phyloP scores from a whole-genome alignment of 2,888 invertebrate species.

The Heliconius erato region DNA sequence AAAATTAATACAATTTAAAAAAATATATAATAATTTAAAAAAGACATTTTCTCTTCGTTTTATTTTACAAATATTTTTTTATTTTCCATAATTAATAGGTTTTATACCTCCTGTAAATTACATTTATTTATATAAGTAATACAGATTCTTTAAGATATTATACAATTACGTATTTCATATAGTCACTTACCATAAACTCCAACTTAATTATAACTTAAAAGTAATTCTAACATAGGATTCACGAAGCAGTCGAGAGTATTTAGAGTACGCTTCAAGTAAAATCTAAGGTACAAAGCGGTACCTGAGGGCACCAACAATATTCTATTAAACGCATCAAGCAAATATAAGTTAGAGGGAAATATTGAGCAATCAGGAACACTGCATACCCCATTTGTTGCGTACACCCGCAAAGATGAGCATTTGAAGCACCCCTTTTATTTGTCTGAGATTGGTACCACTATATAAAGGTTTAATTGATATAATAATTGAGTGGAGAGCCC shows the following conservation, averaged over 20 bases:
- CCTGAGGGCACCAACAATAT: slow-evolving; percentile 44
- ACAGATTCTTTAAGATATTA: not conserved
- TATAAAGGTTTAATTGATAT: not conserved
- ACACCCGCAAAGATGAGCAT: slow-evolving; percentile 58
- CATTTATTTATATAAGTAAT: not conserved
- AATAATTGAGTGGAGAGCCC: not conserved
- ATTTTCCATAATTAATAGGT: too few species aligned
- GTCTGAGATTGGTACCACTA: slow-evolving; percentile 53
- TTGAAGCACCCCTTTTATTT: slow-evolving; percentile 64
- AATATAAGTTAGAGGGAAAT: slow-evolving; percentile 56
- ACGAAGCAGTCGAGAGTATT: not conserved
- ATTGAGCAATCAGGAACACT: slow-evolving; percentile 71
- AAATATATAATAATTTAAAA: too few species aligned
- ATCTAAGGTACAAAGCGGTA: slow-evolving; percentile 27
- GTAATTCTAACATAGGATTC: not conserved
- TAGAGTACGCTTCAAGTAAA: slow-evolving; percentile 6
- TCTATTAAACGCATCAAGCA: slow-evolving; percentile 45
- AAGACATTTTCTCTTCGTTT: too few species aligned
- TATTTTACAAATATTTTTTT: too few species aligned
- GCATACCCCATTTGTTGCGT: slow-evolving; percentile 63
- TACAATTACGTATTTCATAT: not conserved
- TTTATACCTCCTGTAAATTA: too few species aligned
- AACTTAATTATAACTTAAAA: not conserved
- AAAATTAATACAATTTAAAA: too few species aligned
- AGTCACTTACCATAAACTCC: not conserved